Conservation (phyloP, 64 coral and sea anemone genomes). For the Porites lutea region DNA sequence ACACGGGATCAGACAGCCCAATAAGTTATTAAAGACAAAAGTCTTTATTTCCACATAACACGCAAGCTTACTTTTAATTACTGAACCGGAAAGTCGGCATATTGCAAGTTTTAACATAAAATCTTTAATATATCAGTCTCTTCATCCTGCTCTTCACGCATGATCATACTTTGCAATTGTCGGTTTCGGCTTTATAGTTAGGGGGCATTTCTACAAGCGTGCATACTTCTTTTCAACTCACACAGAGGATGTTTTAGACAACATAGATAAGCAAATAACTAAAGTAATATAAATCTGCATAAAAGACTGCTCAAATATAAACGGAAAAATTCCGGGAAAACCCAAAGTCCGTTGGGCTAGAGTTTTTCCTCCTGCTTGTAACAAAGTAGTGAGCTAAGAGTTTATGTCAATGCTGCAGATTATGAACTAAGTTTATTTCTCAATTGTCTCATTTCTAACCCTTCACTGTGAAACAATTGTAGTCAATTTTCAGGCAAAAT, state of each 20-base stretch:
- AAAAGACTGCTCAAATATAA: not conserved
- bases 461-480: not conserved
- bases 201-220: not conserved
- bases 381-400: not conserved
- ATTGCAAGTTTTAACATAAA: constrained; percentile 26
- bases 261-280: not conserved
- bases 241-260: too few relatives aligned
- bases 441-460: not conserved
- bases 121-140: too few relatives aligned
- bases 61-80: constrained; percentile 3
- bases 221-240: not conserved
- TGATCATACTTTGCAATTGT: not conserved
- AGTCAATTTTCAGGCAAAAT: not conserved
- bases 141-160: not conserved
- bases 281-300: not conserved
- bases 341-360: not conserved
- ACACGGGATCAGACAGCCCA: not conserved
- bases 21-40: constrained; percentile 6
- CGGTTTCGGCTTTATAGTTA: too few relatives aligned
- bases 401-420: not conserved
- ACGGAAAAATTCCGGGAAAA: not conserved
- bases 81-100: constrained; percentile 3
- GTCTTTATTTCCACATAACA: constrained; percentile 45
- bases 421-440: not conserved
- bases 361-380: constrained; percentile 11